Evolutionary conservation across 2,797 vertebrate species (phyloP), one percentile per base, ranked within the genome.

Genomic region (Numenius phaeopus): DNA sequence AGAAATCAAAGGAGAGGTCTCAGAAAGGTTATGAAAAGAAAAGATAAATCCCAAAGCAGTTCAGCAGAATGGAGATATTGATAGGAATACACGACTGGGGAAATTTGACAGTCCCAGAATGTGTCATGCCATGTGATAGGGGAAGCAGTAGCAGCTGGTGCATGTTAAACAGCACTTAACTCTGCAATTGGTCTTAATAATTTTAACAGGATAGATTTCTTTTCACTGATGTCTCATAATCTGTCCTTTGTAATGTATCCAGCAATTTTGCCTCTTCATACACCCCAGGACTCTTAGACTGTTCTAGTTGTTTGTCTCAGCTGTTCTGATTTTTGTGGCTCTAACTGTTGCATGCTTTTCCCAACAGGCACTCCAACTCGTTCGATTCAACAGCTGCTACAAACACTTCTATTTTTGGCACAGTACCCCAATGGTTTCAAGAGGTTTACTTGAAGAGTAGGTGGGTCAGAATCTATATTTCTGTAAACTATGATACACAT

Each of bases 381-480:
- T 46, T 92, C 62, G 84, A 76, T 71, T 65, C 90, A 88, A 39
- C 96, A 96, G 92, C 94, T 97, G 90, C 90, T 79, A 39, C 42
- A 54, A 88, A 73, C 80, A 79, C 62, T 94, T 62, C 62, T 90
- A 10, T 19, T 87, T 88, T 62, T 96, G 92, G 83, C 96, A 92
- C 50, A 34, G 22, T 46, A 79, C 24, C 70, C 55, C 77, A 87
- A n/a, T 0, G 6, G 24, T 62, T 97, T 89, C 77, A 82, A 95
- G 66, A 78, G 69, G 19, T 67, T 94, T 65, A 21, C 46, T 83
- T 16, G 4, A 52, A 29, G 27, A 57, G 24, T 58, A 79, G 49
- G 55, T 92, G 42, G 69, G 24, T 75, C 58, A 84, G 29, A 71
- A 76, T 50, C 32, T 37, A 0, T 29, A 66, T 55, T 84, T 73